phyloP scores from a whole-genome alignment of 2,888 invertebrate species.

The Tenthredo livida region DNA sequence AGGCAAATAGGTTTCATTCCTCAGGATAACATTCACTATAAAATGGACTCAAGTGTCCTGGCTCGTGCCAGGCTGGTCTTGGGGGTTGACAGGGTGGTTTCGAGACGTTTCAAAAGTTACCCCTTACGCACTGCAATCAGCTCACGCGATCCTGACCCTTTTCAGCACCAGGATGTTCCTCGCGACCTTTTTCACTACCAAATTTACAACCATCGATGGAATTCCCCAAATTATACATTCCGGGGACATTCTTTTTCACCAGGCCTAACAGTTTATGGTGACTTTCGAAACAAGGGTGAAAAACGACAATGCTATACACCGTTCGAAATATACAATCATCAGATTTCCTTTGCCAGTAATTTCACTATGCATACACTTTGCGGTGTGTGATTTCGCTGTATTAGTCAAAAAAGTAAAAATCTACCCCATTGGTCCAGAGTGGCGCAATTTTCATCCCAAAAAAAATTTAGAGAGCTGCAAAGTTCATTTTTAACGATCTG shows the following conservation, averaged over 20 bases:
- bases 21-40: slow-evolving; percentile 23
- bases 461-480: neutral
- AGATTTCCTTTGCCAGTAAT: neutral
- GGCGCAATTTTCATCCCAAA: neutral
- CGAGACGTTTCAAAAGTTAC: slow-evolving; percentile 41
- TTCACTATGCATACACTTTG: too few species aligned
- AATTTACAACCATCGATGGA: slow-evolving; percentile 5
- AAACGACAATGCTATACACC: neutral
- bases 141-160: slow-evolving; percentile 40
- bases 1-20: slow-evolving; percentile 28
- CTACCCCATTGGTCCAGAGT: too few species aligned
- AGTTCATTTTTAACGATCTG: neutral
- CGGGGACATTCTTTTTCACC: neutral
- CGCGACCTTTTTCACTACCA: neutral
- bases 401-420: too few species aligned
- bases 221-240: neutral
- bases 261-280: neutral
- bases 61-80: slow-evolving; percentile 42
- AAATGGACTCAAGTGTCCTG: slow-evolving; percentile 23
- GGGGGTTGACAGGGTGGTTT: slow-evolving; percentile 18
- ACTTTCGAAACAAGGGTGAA: neutral
- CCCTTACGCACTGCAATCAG: neutral
- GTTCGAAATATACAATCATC: neutral
- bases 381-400: too few species aligned
- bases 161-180: slow-evolving; percentile 40